Conservation (phyloP, 2,113 vertebrate genomes). For the Capreolus pygargus region DNA sequence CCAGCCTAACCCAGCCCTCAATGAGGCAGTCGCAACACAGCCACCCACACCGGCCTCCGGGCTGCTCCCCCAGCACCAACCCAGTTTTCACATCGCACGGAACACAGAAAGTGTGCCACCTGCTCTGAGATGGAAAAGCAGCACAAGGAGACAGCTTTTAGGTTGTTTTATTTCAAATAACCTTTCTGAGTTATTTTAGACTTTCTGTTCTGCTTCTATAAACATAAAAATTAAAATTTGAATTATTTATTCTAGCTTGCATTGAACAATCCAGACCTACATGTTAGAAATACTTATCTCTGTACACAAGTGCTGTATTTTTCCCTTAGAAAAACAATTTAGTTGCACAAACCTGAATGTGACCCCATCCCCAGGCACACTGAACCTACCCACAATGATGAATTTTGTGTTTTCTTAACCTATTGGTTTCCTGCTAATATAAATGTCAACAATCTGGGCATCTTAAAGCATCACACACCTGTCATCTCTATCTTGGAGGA, state of each 20-base stretch:
- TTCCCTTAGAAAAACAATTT: background rate
- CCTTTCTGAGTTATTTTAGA: background rate
- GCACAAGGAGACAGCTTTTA: background rate
- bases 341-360: background rate
- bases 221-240: background rate
- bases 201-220: slow-evolving; percentile 40
- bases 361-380: background rate
- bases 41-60: background rate
- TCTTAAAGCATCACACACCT: background rate
- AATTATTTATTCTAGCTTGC: background rate
- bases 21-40: background rate
- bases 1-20: background rate
- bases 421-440: background rate
- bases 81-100: background rate
- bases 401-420: background rate
- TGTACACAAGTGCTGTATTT: background rate
- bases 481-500: background rate
- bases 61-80: too few species aligned
- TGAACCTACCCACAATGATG: background rate
- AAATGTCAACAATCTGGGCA: background rate
- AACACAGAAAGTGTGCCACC: background rate
- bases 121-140: background rate
- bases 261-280: background rate
- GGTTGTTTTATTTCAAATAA: slow-evolving; percentile 62
- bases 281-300: background rate